These are phyloP conservation scores for Heliconius congener DNA, from an alignment of 1,140 invertebrate genomes.

Conservation along the genomic window DNA sequence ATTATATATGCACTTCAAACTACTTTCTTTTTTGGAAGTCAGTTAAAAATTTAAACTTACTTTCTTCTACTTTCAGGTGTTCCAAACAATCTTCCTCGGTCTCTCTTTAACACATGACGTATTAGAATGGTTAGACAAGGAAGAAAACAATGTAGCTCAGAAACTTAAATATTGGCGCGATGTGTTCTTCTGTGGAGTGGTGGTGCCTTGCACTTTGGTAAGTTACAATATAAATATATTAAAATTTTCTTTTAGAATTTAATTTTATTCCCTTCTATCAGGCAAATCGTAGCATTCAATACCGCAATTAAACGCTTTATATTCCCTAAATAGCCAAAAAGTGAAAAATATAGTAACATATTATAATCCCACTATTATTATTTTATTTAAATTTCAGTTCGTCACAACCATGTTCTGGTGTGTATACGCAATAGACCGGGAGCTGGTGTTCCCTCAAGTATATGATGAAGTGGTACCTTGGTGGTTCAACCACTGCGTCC, in stretches of 20 bases:
- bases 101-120: conserved; percentile 70
- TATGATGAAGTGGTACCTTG: conserved; percentile 84
- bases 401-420: conserved; percentile 86
- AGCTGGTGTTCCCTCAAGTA: conserved; percentile 84
- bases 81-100: conserved; percentile 75
- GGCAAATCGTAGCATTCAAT: too few species aligned
- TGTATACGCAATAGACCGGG: conserved; percentile 85
- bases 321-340: too few species aligned
- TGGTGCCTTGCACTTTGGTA: conserved; percentile 77
- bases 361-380: neutral
- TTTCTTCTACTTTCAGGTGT: conserved; percentile 54
- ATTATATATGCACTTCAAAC: neutral
- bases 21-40: neutral
- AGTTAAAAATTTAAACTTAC: neutral
- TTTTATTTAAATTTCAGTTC: conserved; percentile 78
- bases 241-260: neutral
- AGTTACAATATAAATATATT: conserved; percentile 35
- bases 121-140: conserved; percentile 56
- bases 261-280: too few species aligned
- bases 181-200: conserved; percentile 69
- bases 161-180: conserved; percentile 66
- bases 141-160: conserved; percentile 40
- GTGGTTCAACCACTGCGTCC: conserved; percentile 87
- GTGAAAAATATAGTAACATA: too few species aligned
- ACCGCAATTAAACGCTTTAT: too few species aligned